Conservation (phyloP, 2,888 invertebrate species). For the Ischnus inquisitorius region DNA sequence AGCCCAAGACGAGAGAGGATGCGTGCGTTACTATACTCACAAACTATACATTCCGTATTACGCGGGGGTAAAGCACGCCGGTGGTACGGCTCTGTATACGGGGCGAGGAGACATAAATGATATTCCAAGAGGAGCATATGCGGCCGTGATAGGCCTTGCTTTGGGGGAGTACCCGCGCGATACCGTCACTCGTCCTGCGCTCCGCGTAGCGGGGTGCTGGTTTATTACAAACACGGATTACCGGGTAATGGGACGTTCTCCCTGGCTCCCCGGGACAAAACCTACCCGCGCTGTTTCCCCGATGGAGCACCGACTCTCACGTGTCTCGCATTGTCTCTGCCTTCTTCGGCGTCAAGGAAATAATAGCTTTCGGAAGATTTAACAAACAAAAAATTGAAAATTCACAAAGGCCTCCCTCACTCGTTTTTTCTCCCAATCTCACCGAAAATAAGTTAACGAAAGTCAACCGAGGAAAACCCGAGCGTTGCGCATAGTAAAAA, state of each 20-base stretch:
- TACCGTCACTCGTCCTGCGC: slow-evolving; percentile 69
- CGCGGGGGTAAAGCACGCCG: slow-evolving; percentile 24
- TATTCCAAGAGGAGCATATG: slow-evolving; percentile 84
- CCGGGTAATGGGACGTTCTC: slow-evolving; percentile 83
- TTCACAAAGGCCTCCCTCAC: no score
- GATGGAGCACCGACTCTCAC: not conserved
- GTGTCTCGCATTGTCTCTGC: not conserved
- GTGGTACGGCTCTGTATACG: slow-evolving; percentile 42
- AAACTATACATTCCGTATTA: not conserved
- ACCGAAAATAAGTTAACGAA: no score
- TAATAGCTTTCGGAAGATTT: not conserved
- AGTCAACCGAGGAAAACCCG: no score
- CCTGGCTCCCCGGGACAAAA: slow-evolving; percentile 75
- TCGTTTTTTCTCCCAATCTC: no score
- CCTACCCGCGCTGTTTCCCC: slow-evolving; percentile 1
- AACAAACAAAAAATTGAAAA: not conserved
- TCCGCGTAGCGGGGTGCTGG: slow-evolving; percentile 82
- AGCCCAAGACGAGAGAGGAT: slow-evolving; percentile 56
- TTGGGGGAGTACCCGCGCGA: slow-evolving; percentile 68
- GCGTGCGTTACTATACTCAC: slow-evolving; percentile 26
- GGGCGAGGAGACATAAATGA: slow-evolving; percentile 83
- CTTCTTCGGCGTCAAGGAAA: no score
- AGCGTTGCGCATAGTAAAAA: no score
- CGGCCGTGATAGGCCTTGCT: slow-evolving; percentile 79
- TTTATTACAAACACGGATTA: slow-evolving; percentile 86